These are phyloP conservation scores for Telmatherina bonti DNA, from an alignment of 2,797 vertebrate species.

Conservation along the genomic window DNA sequence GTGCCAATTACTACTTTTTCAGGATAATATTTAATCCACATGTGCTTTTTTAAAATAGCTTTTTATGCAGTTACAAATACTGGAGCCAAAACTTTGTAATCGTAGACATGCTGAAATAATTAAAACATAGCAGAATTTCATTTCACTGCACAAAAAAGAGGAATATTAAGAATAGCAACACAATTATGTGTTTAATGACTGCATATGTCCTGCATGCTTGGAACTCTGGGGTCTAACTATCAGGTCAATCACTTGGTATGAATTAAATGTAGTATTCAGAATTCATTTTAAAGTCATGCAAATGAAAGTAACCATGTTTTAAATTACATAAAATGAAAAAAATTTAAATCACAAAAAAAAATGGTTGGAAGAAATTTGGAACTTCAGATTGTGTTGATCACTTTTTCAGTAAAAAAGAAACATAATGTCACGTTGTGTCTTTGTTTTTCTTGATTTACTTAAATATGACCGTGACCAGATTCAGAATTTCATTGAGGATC, in stretches of 20 bases:
- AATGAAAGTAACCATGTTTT: too few species aligned
- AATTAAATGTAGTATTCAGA: too few species aligned
- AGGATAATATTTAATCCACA: constrained; percentile 26
- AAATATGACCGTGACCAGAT: not conserved
- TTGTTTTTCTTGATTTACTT: not conserved
- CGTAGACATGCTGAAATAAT: not conserved
- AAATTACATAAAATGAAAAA: not conserved
- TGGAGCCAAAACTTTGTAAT: constrained; percentile 13
- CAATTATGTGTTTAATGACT: not conserved
- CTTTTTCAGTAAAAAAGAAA: not conserved
- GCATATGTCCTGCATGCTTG: not conserved
- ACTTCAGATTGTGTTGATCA: not conserved
- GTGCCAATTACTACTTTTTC: constrained; percentile 9
- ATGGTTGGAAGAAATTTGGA: not conserved
- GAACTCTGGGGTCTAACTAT: too few species aligned
- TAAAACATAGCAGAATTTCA: constrained; percentile 7
- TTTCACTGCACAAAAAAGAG: constrained; percentile 1
- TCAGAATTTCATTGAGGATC: too few species aligned
- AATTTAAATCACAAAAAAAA: too few species aligned
- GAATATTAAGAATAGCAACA: constrained; percentile 10
- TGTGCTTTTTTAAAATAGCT: constrained; percentile 28
- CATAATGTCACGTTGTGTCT: not conserved
- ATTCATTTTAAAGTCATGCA: not conserved
- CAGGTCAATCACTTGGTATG: too few species aligned
- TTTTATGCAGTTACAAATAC: constrained; percentile 22